These are phyloP conservation scores for Paramuricea clavata DNA, from an alignment of 92 coral and sea anemone species.

Conservation along the genomic window DNA sequence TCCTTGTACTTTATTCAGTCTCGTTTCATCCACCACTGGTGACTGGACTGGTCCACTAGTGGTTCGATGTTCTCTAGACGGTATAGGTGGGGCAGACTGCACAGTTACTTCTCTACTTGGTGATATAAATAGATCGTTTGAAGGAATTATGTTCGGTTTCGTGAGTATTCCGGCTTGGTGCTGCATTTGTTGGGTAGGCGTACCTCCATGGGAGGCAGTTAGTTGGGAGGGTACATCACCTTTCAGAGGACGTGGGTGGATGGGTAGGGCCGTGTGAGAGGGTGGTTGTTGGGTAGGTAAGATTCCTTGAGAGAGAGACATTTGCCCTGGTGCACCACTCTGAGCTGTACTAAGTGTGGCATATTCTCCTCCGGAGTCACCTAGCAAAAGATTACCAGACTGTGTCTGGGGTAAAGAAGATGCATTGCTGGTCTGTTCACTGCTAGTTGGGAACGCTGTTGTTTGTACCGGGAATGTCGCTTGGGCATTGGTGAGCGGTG, in stretches of 20 bases:
- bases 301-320: background rate
- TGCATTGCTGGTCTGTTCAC: background rate
- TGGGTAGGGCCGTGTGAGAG: background rate
- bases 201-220: background rate
- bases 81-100: constrained; percentile 9
- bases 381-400: background rate
- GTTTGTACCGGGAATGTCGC: constrained; percentile 14
- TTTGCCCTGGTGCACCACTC: background rate
- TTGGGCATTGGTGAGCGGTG: background rate
- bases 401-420: constrained; percentile 27
- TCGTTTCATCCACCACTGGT: background rate
- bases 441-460: constrained; percentile 1
- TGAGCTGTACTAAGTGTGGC: constrained; percentile 16
- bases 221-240: background rate
- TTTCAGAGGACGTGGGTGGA: background rate
- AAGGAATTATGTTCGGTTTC: background rate
- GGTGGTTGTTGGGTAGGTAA: background rate
- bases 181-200: background rate
- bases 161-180: background rate
- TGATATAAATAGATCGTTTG: background rate
- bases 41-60: background rate
- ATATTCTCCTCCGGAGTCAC: background rate
- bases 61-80: constrained; percentile 19
- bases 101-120: background rate
- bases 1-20: constrained; percentile 26